A percentile compares a stretch with the other conserved stretches of the same genome.
phyloP scores from a whole-genome alignment of 2,113 vertebrate species.

The Dolichallabes microphthalmus region DNA sequence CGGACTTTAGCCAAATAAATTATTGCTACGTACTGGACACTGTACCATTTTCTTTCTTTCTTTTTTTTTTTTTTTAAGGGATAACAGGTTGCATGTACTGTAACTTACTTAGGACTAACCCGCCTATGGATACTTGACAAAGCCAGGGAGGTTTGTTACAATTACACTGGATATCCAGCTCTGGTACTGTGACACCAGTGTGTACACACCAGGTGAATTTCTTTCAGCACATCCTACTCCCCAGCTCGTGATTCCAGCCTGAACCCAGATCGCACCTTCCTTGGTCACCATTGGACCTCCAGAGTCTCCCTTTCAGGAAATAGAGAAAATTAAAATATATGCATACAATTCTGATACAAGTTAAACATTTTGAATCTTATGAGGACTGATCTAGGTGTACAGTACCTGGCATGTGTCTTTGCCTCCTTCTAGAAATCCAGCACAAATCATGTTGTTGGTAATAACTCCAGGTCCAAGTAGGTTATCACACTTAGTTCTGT shows the following conservation, averaged over 20 bases:
- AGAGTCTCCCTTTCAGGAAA: constrained; percentile 40
- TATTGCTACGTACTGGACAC: too few species aligned
- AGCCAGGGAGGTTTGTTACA: constrained; percentile 21
- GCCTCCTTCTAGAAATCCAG: constrained; percentile 35
- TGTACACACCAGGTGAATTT: constrained; percentile 36
- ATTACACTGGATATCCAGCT: constrained; percentile 26
- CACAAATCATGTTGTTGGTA: constrained; percentile 49
- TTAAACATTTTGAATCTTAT: background rate
- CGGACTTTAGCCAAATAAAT: too few species aligned
- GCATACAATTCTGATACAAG: background rate
- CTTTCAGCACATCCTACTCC: constrained; percentile 32
- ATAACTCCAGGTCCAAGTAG: constrained; percentile 5
- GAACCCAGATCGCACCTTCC: constrained; percentile 35
- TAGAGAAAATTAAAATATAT: background rate
- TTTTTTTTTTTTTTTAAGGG: too few species aligned
- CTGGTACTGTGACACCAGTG: constrained; percentile 31
- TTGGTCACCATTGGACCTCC: constrained; percentile 45
- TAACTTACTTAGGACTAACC: background rate
- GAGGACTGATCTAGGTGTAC: background rate
- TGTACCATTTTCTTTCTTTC: too few species aligned
- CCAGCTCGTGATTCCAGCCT: constrained; percentile 49
- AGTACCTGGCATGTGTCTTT: constrained; percentile 46
- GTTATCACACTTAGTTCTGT: background rate
- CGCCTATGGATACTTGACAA: constrained; percentile 17
- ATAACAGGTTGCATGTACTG: background rate